A percentile compares a stretch with the other conserved stretches of the same genome.
phyloP scores from a whole-genome alignment of 2,888 invertebrate genomes.

The Rugalucina vietnamica region DNA sequence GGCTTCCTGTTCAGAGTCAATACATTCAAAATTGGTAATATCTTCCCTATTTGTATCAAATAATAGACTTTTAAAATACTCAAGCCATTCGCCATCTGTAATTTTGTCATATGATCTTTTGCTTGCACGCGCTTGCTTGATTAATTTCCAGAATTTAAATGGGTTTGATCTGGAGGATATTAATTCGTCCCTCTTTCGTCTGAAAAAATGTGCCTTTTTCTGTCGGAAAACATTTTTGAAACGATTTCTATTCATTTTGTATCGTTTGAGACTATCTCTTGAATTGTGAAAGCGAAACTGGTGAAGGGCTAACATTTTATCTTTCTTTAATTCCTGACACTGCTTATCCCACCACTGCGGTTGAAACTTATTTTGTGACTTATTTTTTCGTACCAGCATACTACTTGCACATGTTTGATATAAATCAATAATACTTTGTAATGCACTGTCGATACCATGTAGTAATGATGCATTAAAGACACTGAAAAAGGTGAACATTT shows the following conservation, averaged over 20 bases:
- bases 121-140: neutral
- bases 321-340: too few relatives aligned
- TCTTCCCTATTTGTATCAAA: neutral
- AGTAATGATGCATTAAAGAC: neutral
- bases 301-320: neutral
- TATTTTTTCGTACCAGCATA: neutral
- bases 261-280: neutral
- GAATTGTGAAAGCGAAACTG: neutral
- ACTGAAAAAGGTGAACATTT: too few relatives aligned
- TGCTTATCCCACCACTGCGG: neutral
- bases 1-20: neutral
- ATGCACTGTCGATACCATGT: neutral
- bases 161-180: neutral
- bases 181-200: neutral
- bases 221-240: neutral
- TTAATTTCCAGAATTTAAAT: neutral
- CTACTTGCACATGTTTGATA: neutral
- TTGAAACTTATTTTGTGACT: neutral
- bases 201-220: neutral
- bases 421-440: neutral
- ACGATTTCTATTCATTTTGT: neutral
- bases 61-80: neutral
- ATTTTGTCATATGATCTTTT: too few relatives aligned
- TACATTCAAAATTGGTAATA: neutral
- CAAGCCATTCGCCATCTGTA: neutral